Percentiles rank a stretch among this genome's conserved stretches.
Evolutionary conservation across 2,888 invertebrate species (phyloP).

Genomic region (Phytoseiulus persimilis): DNA sequence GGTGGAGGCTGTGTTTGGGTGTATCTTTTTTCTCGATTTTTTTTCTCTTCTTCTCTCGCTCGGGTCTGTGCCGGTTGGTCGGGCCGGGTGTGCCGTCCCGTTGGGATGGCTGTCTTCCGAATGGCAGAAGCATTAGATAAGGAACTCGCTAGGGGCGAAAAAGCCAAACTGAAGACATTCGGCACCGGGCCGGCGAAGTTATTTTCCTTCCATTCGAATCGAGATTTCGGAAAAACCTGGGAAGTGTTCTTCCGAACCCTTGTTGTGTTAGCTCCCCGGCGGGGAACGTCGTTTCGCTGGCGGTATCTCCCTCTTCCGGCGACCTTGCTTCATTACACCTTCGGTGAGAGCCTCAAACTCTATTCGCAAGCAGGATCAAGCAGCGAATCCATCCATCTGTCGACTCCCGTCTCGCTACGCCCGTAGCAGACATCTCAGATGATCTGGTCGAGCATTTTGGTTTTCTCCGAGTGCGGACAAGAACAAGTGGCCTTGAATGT

Average conservation of each 20-base stretch:
- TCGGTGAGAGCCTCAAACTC: too few relatives aligned
- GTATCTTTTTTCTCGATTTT: background rate
- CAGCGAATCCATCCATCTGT: too few relatives aligned
- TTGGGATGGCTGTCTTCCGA: background rate
- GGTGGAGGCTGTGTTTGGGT: background rate
- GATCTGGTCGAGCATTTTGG: too few relatives aligned
- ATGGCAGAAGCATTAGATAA: background rate
- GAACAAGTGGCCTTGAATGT: too few relatives aligned
- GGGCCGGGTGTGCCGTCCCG: background rate
- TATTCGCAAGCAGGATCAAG: too few relatives aligned
- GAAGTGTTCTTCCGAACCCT: background rate
- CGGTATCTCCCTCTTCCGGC: too few relatives aligned
- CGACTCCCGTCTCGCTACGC: too few relatives aligned
- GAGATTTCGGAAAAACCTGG: background rate
- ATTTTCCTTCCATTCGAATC: background rate
- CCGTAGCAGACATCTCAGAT: too few relatives aligned
- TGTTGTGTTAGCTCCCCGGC: too few relatives aligned
- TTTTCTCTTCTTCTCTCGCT: background rate
- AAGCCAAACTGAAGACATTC: background rate
- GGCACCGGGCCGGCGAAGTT: background rate
- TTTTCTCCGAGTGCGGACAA: too few relatives aligned
- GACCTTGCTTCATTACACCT: too few relatives aligned
- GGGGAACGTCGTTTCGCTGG: too few relatives aligned
- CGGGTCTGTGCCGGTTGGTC: background rate
- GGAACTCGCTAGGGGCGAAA: background rate